phyloP scores from a whole-genome alignment of 2,113 vertebrate genomes.

The Podarcis raffonei region DNA sequence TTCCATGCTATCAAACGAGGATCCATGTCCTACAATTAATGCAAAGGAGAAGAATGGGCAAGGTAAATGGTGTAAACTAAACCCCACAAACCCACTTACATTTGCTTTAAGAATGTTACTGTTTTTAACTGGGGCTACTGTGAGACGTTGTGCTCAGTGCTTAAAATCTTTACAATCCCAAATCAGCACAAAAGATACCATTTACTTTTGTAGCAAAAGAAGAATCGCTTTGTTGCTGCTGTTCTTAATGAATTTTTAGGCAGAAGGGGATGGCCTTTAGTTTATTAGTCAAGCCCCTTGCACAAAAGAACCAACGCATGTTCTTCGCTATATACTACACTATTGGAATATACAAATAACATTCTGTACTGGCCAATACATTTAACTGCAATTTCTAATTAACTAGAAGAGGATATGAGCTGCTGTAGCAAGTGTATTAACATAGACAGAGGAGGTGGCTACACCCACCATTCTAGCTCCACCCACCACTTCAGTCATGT shows the following conservation, averaged over 20 bases:
- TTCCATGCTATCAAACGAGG: conserved; percentile 94
- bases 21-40: conserved; percentile 88
- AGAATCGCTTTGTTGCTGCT: neutral
- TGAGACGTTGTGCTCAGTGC: neutral
- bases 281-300: neutral
- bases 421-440: too few relatives aligned
- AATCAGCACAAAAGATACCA: rapidly evolving
- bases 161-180: neutral
- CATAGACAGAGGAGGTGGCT: too few relatives aligned
- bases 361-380: neutral
- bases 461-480: too few relatives aligned
- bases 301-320: neutral
- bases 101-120: neutral
- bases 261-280: neutral
- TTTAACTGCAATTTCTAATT: neutral
- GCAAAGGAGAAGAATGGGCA: neutral
- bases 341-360: neutral
- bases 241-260: neutral
- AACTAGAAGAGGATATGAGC: too few relatives aligned
- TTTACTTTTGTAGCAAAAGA: neutral
- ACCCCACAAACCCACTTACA: neutral
- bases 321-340: neutral
- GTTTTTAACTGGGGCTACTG: neutral
- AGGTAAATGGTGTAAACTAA: neutral
- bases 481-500: too few relatives aligned